Evolutionary conservation across 2,113 vertebrate species (phyloP).

Genomic region (Zosterops japonicus): DNA sequence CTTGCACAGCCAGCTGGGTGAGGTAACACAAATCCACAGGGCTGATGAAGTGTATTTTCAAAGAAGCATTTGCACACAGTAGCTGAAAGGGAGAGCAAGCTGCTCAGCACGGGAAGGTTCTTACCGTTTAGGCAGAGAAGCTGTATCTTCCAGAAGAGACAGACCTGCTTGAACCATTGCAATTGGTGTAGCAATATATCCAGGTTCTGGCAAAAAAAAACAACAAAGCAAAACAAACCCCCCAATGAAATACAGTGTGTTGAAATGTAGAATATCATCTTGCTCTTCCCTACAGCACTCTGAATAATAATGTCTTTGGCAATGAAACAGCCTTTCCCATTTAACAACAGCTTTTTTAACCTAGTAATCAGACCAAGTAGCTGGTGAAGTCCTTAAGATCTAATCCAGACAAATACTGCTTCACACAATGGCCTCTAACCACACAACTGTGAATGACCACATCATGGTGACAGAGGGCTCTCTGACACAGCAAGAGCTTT

Average conservation of each 20-base stretch:
- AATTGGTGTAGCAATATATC: slow-evolving; percentile 89
- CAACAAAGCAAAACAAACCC: neutral
- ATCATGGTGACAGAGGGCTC: neutral
- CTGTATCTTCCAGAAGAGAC: slow-evolving; percentile 85
- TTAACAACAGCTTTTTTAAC: neutral
- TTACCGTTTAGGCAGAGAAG: slow-evolving; percentile 86
- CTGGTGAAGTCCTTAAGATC: neutral
- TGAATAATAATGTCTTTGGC: neutral
- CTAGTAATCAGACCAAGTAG: neutral
- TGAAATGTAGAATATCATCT: neutral
- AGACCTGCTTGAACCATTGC: slow-evolving; percentile 91
- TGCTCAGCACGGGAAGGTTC: slow-evolving; percentile 28
- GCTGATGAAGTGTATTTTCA: neutral
- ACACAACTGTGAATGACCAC: neutral
- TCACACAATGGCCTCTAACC: neutral
- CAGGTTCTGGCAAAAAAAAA: slow-evolving; percentile 76
- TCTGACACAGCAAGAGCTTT: neutral
- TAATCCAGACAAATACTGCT: neutral
- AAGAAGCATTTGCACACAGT: neutral
- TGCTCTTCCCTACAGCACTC: neutral
- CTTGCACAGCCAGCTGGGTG: neutral
- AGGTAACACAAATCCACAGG: neutral
- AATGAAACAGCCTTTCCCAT: neutral
- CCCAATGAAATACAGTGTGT: neutral
- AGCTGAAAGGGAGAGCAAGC: neutral